Evolutionary conservation across 2,797 vertebrate species (phyloP).

Genomic region (Crax fasciolata): DNA sequence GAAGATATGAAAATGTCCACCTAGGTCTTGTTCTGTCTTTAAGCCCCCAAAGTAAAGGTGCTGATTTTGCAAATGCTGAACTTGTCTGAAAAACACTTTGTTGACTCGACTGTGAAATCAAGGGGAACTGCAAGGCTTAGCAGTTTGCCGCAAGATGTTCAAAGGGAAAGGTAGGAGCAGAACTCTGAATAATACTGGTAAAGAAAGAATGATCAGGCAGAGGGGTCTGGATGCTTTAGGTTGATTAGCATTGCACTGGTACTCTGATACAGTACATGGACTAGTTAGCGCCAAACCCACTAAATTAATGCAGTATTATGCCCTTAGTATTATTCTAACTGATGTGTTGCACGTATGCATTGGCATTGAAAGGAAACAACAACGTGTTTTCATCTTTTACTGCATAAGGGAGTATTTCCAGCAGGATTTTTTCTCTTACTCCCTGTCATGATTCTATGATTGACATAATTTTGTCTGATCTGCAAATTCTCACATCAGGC

Average conservation of each 20-base stretch:
- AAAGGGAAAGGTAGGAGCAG: neutral
- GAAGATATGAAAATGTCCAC: neutral
- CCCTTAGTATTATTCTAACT: neutral
- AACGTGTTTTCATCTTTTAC: neutral
- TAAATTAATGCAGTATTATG: neutral
- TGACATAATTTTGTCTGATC: neutral
- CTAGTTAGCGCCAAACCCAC: neutral
- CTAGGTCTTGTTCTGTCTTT: neutral
- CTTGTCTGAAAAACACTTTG: neutral
- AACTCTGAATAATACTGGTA: neutral
- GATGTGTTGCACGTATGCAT: neutral
- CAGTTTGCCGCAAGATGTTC: neutral
- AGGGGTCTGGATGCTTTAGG: neutral
- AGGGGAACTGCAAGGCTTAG: neutral
- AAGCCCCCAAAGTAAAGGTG: neutral
- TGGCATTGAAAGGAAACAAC: neutral
- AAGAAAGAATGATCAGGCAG: neutral
- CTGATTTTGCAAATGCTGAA: constrained; percentile 19
- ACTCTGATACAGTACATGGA: neutral
- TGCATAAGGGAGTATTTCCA: neutral
- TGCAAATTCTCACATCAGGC: neutral
- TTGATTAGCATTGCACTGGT: neutral
- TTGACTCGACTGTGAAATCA: neutral
- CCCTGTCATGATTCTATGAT: neutral
- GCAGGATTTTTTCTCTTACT: neutral